A percentile compares a stretch with the other conserved stretches of the same genome.
phyloP scores from a whole-genome alignment of 2,797 vertebrate genomes.

The Prionace glauca region DNA sequence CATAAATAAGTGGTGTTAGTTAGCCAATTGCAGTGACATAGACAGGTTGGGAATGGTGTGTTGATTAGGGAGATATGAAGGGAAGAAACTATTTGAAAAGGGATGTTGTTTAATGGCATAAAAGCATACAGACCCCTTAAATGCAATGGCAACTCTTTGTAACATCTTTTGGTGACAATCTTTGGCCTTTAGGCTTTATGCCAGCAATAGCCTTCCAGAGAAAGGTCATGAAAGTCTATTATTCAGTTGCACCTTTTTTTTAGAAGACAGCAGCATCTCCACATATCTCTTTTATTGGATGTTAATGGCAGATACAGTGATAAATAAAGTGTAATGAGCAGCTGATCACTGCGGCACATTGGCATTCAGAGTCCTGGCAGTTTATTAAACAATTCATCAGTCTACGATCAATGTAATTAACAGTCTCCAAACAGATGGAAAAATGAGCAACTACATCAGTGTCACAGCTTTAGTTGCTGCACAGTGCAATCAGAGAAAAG shows the following conservation, averaged over 20 bases:
- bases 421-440: slow-evolving; percentile 36
- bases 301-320: slow-evolving; percentile 33
- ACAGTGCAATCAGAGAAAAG: slow-evolving; percentile 18
- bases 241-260: not conserved
- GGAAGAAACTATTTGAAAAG: not conserved
- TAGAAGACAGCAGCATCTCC: not conserved
- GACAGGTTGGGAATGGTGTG: not conserved
- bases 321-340: slow-evolving; percentile 38
- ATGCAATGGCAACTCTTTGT: not conserved
- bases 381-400: slow-evolving; percentile 38
- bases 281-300: slow-evolving; percentile 15
- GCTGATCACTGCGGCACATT: slow-evolving; percentile 34
- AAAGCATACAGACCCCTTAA: not conserved
- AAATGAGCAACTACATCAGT: slow-evolving; percentile 38
- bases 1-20: not conserved
- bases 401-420: slow-evolving; percentile 36
- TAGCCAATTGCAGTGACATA: not conserved
- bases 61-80: not conserved
- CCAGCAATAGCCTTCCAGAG: not conserved
- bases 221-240: slow-evolving; percentile 30
- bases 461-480: slow-evolving; percentile 32
- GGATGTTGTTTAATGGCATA: not conserved
- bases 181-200: not conserved
- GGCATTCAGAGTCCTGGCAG: slow-evolving; percentile 21
- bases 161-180: not conserved